These are phyloP conservation scores for Dermochelys coriacea DNA, from an alignment of 2,797 vertebrate species.

Conservation along the genomic window DNA sequence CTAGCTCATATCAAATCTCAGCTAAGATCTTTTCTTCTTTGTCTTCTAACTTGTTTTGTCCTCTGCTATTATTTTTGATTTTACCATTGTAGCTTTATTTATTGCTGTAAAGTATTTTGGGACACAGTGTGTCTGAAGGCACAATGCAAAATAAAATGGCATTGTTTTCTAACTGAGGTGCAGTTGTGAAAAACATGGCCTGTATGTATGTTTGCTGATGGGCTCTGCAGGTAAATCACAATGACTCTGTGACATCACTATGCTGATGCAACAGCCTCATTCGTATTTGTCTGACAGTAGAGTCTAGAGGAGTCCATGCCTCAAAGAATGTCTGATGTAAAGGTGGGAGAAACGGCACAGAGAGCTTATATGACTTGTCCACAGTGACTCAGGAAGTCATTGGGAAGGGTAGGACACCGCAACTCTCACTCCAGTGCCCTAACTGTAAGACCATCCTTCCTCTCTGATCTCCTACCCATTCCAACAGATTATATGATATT, in stretches of 20 bases:
- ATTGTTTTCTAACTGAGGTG: not conserved
- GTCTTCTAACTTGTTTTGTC: not conserved
- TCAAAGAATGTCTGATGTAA: not conserved
- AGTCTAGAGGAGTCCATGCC: not conserved
- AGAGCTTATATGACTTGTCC: not conserved
- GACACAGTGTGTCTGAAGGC: not conserved
- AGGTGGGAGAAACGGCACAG: not conserved
- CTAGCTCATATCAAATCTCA: not conserved
- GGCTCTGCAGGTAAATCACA: not conserved
- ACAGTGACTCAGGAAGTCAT: not conserved
- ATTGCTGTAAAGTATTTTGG: accelerated
- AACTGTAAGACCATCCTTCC: not conserved
- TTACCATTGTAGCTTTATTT: not conserved
- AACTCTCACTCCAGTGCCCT: not conserved
- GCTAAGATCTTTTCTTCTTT: constrained; percentile 15
- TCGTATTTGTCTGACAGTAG: not conserved
- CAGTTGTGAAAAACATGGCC: not conserved
- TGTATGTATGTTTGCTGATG: not conserved
- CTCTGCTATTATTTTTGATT: not conserved
- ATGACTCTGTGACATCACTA: not conserved
- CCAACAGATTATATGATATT: not conserved
- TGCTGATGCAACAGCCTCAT: not conserved
- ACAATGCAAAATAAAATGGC: not conserved
- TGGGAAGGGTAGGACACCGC: not conserved
- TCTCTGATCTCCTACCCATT: too few relatives aligned